Conservation (phyloP, 2,113 vertebrate genomes). For the Cygnus atratus region DNA sequence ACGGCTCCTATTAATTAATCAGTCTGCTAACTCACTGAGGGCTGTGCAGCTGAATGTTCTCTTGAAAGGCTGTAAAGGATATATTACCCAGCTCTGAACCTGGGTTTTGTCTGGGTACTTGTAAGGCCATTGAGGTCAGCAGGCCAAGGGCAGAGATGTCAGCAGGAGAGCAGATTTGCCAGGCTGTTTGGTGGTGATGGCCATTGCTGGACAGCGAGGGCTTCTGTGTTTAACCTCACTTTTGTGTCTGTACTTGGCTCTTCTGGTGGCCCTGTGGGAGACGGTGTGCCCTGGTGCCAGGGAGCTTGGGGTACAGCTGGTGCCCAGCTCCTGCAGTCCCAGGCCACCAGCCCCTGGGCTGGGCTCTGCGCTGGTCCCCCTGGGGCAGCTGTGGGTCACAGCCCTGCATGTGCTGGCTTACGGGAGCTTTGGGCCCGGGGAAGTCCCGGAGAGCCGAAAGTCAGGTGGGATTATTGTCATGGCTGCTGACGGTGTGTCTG, state of each 20-base stretch:
- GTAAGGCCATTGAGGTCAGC: neutral
- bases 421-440: too few relatives aligned
- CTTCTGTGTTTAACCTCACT: rapidly evolving
- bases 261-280: neutral
- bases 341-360: too few relatives aligned
- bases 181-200: rapidly evolving
- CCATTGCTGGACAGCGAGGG: neutral
- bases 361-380: too few relatives aligned
- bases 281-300: rapidly evolving
- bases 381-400: too few relatives aligned
- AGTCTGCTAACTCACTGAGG: neutral
- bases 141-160: neutral
- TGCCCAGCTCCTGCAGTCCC: too few relatives aligned
- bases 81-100: neutral
- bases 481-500: too few relatives aligned
- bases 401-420: too few relatives aligned
- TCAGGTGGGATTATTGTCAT: too few relatives aligned
- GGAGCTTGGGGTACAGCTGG: too few relatives aligned
- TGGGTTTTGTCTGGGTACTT: rapidly evolving
- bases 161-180: neutral
- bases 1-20: neutral
- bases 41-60: neutral
- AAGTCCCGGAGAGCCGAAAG: too few relatives aligned
- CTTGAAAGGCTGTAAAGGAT: neutral
- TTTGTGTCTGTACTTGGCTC: rapidly evolving